A percentile compares a stretch with the other conserved stretches of the same genome.
phyloP scores from a whole-genome alignment of 2,113 vertebrate genomes.

The Hippocampus guttulatus region DNA sequence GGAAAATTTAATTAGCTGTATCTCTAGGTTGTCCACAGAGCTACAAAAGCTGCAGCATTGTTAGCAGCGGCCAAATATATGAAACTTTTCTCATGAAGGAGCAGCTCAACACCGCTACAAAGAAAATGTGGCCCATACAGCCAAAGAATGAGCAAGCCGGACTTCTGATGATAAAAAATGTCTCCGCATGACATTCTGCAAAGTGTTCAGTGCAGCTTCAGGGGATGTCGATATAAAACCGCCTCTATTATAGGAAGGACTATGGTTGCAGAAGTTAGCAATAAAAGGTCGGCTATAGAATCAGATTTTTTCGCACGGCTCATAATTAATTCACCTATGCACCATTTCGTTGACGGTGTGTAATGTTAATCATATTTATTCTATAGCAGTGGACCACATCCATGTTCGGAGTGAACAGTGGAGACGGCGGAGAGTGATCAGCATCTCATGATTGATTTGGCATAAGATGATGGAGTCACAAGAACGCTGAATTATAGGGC shows the following conservation, averaged over 20 bases:
- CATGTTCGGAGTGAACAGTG: constrained; percentile 23
- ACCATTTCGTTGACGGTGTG: constrained; percentile 7
- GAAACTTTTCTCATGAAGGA: constrained; percentile 35
- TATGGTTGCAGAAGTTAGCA: constrained; percentile 18
- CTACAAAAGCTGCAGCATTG: constrained; percentile 49
- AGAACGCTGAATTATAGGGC: constrained; percentile 34
- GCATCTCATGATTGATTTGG: constrained; percentile 36
- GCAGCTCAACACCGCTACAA: constrained; percentile 33
- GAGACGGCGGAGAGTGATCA: constrained; percentile 40
- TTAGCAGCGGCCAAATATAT: constrained; percentile 9
- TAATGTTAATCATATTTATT: constrained; percentile 9
- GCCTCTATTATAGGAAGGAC: constrained; percentile 16
- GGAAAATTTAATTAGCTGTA: constrained; percentile 73
- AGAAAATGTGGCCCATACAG: constrained; percentile 23
- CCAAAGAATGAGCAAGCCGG: constrained; percentile 28
- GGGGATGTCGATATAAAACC: constrained; percentile 21
- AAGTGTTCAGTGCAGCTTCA: constrained; percentile 21
- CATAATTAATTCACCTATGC: constrained; percentile 33
- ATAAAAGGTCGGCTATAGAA: constrained; percentile 25
- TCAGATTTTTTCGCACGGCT: constrained; percentile 27
- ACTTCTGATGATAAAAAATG: constrained; percentile 29
- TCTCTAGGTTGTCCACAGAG: constrained; percentile 58
- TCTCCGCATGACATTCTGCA: constrained; percentile 13
- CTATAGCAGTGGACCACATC: constrained; percentile 1
- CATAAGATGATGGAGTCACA: constrained; percentile 32